Percentiles rank a stretch among this genome's conserved stretches.
Conservation (phyloP, 2,888 invertebrate genomes). For the Bombyx huttoni region DNA sequence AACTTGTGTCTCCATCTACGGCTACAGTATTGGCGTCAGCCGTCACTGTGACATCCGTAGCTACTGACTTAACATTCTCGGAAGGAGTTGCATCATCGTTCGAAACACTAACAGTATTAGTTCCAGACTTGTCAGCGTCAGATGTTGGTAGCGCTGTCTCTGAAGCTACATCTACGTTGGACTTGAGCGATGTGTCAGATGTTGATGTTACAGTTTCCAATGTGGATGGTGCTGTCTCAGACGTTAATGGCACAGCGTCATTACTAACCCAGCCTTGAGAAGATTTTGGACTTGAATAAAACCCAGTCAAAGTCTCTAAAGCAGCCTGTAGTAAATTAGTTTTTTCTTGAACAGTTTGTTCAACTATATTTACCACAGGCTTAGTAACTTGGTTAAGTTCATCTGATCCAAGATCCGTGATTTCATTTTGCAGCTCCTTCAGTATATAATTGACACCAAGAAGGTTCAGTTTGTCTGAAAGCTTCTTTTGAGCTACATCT, state of each 20-base stretch:
- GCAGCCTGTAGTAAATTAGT: conserved; percentile 39
- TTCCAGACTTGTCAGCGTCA: neutral
- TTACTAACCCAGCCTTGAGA: no score
- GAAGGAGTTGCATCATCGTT: neutral
- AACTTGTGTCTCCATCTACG: neutral
- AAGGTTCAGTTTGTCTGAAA: conserved; percentile 38
- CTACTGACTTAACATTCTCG: neutral
- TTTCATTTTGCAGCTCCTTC: conserved; percentile 35
- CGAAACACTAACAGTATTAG: neutral
- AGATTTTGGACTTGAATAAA: no score
- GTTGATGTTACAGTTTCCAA: neutral
- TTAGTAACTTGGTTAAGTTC: conserved; percentile 30
- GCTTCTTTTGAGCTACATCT: conserved; percentile 27
- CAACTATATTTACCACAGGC: conserved; percentile 34
- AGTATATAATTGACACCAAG: conserved; percentile 17
- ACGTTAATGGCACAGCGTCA: no score
- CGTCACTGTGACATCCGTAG: neutral
- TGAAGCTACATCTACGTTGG: neutral
- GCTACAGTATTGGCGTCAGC: neutral
- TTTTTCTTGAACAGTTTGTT: conserved; percentile 37
- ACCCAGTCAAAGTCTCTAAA: conserved; percentile 32
- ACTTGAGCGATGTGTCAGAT: neutral
- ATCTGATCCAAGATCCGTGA: conserved; percentile 13
- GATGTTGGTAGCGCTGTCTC: neutral
- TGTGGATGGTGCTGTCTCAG: neutral